Evolutionary conservation across 1,140 invertebrate species (phyloP), one percentile per base, ranked within the genome.

Genomic region (Laupala kohalensis): DNA sequence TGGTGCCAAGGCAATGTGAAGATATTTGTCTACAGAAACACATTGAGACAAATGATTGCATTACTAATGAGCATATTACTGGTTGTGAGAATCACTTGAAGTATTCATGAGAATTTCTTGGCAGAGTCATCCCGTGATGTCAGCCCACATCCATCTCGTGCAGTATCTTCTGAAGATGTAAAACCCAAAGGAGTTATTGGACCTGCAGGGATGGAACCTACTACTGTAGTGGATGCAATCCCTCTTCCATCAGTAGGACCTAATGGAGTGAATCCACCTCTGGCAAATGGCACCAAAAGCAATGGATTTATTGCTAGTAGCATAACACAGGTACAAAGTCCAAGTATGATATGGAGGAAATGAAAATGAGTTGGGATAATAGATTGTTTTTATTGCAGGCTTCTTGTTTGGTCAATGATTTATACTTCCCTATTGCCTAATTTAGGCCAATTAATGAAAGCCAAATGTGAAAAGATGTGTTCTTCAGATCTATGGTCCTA

Each of bases 61-160:
- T 13, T 13, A 19, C 37, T 53, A 13, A 53, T 13, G 37, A 13
- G 37, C 37, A 53, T 53, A 19, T 9, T 13, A 53, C 1, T 2
- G 19, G 23, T 0, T 68, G n/a, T 25, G 1, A 0, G 4, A 4
- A 6, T 19, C 27, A 25, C 6, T 15, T 19, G n/a, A 9, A 28
- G 25, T 27, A 29, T 27, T 26, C 19, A 29, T 28, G 3, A 28
- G 67, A 25, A 12, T 25, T 68, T 0, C 30, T 37, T 24, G 9
- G n/a, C 66, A 72, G 71, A 72, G n/a, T 68, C 71, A 15, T 72
- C 71, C 6, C 71, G 71, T 19, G 71, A 72, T 5, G 64, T 29
- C 12, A 72, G 71, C 29, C 71, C 71, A 1, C 67, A 53, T 19
- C 27, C 29, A 12, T 70, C 63, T 6, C 37, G 69, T 24, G 69